Base-by-base conservation (phyloP, 2,797 vertebrate species). In the Liparis tanakae region DNA sequence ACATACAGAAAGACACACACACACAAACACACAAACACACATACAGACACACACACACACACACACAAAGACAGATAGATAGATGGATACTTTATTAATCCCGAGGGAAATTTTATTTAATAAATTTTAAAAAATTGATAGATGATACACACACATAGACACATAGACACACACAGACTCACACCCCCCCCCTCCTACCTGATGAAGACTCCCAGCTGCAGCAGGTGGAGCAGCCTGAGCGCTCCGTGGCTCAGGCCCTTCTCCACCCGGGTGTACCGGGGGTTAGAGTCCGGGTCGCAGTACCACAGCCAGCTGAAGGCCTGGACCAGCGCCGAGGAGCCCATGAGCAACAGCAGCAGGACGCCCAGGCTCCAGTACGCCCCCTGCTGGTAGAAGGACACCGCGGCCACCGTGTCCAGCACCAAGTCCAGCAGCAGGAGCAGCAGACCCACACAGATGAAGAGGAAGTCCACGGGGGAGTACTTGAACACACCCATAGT, bases 281-380 rank as follows among this genome's bases (percentile, higher is more conserved):
- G 25, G 25, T 68, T 0, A n/a, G 75, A 80, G 1, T 67, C 0
- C 0, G 89, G 79, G 1, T 91, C 84, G 1, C 58, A 56, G 55
- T 93, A 95, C 90, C 90, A 95, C 6, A 93, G 65, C 92, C 89
- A 94, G 88, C 94, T 95, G 89, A 62, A 94, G 6, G 66, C 34
- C 71, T 95, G 92, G 0, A 80, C 78, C 0, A 94, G 79, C 5
- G 83, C 22, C 0, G 94, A 94, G 1, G 94, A 95, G 46, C 76
- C 82, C 15, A 93, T 0, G 0, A 95, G 87, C 0, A 94, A 70
- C 0, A 91, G 65, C 56, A 93, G 34, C 85, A 94, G 73, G 10
- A 93, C 0, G 0, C 50, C 56, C 7, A 95, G 80, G 34, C 44
- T 44, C 4, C 72, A 13, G 1, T 87, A 91, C 0, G n/a, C 77